These are phyloP conservation scores for Drosophila gaucha DNA, from an alignment of 2,888 invertebrate genomes.

Conservation along the genomic window DNA sequence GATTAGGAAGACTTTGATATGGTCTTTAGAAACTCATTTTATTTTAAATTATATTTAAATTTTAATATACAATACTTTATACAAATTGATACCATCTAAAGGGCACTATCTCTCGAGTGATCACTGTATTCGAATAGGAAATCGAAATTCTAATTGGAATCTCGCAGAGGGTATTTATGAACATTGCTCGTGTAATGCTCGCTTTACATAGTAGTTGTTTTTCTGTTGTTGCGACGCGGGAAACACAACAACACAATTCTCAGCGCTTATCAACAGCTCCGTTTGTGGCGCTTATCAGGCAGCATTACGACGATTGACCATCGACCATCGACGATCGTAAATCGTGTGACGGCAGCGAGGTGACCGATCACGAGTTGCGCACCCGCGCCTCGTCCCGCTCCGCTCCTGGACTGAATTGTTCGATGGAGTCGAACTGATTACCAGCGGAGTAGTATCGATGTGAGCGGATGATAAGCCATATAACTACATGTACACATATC, in stretches of 20 bases:
- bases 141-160: conserved; percentile 4
- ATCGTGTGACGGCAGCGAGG: conserved; percentile 18
- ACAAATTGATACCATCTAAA: too few relatives aligned
- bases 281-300: conserved; percentile 32
- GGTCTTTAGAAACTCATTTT: too few relatives aligned
- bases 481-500: background rate
- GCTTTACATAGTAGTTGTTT: conserved; percentile 26
- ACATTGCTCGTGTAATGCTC: conserved; percentile 34
- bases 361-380: conserved; percentile 46
- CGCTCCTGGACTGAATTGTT: conserved; percentile 13
- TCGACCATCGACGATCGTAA: conserved; percentile 23
- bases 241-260: conserved; percentile 16
- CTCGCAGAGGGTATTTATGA: conserved; percentile 12
- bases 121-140: background rate
- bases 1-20: too few relatives aligned
- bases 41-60: too few relatives aligned
- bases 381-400: conserved; percentile 2
- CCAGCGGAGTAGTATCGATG: conserved; percentile 14
- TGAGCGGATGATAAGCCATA: conserved; percentile 23
- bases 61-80: too few relatives aligned
- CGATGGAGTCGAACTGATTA: conserved; percentile 19
- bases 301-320: conserved; percentile 41
- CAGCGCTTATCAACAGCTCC: conserved; percentile 35
- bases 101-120: background rate
- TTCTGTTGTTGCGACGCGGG: conserved; percentile 16